phyloP scores from a whole-genome alignment of 2,113 vertebrate genomes.

The Spheniscus mendiculus region DNA sequence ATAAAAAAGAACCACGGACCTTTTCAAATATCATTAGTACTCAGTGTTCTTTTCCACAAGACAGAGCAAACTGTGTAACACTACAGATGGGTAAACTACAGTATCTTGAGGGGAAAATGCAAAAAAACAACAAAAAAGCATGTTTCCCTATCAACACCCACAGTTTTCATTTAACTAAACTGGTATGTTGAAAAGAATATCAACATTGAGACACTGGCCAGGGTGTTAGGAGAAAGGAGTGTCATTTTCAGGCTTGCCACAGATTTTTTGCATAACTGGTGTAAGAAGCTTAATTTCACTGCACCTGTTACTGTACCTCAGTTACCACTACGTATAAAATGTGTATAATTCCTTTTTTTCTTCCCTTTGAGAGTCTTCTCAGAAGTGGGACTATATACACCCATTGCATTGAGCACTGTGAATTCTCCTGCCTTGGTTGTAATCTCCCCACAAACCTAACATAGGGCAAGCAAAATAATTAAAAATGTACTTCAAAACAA shows the following conservation, averaged over 20 bases:
- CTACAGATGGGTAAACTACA: not conserved
- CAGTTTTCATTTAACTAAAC: not conserved
- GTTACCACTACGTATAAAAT: not conserved
- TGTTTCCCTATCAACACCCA: not conserved
- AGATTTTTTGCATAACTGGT: not conserved
- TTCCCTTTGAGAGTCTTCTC: not conserved
- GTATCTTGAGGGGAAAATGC: not conserved
- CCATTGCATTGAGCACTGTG: not conserved
- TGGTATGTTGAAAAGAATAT: not conserved
- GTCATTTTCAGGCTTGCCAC: not conserved
- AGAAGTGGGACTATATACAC: rapidly evolving
- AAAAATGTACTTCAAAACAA: not conserved
- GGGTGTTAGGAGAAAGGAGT: not conserved
- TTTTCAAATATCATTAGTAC: not conserved
- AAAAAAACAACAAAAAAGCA: not conserved
- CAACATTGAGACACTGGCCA: not conserved
- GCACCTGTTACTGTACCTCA: not conserved
- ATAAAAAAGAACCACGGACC: not conserved
- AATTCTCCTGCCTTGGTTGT: not conserved
- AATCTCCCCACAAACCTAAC: not conserved
- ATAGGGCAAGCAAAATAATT: not conserved
- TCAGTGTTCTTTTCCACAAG: not conserved
- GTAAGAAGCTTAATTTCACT: not conserved
- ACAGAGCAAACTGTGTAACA: not conserved
- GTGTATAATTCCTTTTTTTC: not conserved